A percentile compares a stretch with the other conserved stretches of the same genome.
phyloP scores from a whole-genome alignment of 2,888 invertebrate genomes.

The Adelphocoris suturalis region DNA sequence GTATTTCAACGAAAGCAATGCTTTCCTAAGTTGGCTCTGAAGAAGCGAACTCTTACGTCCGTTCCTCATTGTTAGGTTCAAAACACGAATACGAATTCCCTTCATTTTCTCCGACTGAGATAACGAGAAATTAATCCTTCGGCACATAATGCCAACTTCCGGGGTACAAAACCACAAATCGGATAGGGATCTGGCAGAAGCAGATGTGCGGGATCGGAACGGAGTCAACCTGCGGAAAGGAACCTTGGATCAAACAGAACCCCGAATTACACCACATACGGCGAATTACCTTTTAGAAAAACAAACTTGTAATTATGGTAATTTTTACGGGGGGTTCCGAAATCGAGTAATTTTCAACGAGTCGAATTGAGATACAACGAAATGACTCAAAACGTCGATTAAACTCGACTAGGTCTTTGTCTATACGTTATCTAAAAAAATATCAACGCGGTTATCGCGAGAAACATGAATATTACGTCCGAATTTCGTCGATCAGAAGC shows the following conservation, averaged over 20 bases:
- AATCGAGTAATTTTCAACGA: slow-evolving; percentile 2
- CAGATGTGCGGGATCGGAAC: slow-evolving; percentile 9
- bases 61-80: too few relatives aligned
- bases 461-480: not conserved
- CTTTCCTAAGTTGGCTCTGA: too few relatives aligned
- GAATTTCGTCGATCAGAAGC: not conserved
- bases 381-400: not conserved
- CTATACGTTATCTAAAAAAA: not conserved
- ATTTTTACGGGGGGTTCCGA: not conserved
- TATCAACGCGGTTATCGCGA: not conserved
- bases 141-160: not conserved
- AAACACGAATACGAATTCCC: too few relatives aligned
- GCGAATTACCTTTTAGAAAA: slow-evolving; percentile 25
- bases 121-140: too few relatives aligned
- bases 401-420: not conserved
- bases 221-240: not conserved
- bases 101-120: too few relatives aligned
- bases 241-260: not conserved
- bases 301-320: slow-evolving; percentile 34
- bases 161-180: not conserved
- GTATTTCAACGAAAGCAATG: too few relatives aligned
- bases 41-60: too few relatives aligned
- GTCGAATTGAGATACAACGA: not conserved
- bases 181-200: not conserved
- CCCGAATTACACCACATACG: not conserved